Evolutionary conservation across 2,797 vertebrate species (phyloP).

Genomic region (Ficedula albicollis): DNA sequence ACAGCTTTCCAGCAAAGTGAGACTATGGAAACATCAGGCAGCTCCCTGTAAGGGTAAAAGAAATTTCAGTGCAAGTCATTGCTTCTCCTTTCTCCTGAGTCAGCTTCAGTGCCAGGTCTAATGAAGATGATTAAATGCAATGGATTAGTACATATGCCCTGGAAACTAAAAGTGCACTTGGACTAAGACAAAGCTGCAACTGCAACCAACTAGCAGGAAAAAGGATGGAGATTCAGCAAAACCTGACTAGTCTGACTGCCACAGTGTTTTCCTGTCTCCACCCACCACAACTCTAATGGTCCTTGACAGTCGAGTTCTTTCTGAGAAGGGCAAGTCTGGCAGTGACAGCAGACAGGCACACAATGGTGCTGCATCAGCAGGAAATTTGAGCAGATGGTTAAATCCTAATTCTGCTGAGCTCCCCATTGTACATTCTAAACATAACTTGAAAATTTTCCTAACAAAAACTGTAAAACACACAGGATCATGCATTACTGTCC

Average conservation of each 20-base stretch:
- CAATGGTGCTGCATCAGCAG: background rate
- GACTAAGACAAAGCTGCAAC: background rate
- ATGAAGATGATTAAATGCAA: background rate
- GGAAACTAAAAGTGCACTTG: background rate
- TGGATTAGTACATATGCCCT: background rate
- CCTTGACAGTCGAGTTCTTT: background rate
- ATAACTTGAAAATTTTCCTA: background rate
- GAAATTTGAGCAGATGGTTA: background rate
- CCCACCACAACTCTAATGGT: background rate
- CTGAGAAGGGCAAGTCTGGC: background rate
- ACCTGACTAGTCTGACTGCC: background rate
- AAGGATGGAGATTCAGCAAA: conserved; percentile 17
- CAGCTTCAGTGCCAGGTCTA: background rate
- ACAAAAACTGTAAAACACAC: background rate
- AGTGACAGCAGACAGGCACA: background rate
- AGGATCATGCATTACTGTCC: background rate
- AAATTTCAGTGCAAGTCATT: background rate
- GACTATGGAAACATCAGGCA: background rate
- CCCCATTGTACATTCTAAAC: background rate
- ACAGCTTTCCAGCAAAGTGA: background rate
- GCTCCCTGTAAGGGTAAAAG: background rate
- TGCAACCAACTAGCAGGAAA: background rate
- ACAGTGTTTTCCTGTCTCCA: background rate
- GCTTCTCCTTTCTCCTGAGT: background rate
- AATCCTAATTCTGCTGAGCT: background rate